phyloP scores from a whole-genome alignment of 2,113 vertebrate genomes.

The Hylia prasina region DNA sequence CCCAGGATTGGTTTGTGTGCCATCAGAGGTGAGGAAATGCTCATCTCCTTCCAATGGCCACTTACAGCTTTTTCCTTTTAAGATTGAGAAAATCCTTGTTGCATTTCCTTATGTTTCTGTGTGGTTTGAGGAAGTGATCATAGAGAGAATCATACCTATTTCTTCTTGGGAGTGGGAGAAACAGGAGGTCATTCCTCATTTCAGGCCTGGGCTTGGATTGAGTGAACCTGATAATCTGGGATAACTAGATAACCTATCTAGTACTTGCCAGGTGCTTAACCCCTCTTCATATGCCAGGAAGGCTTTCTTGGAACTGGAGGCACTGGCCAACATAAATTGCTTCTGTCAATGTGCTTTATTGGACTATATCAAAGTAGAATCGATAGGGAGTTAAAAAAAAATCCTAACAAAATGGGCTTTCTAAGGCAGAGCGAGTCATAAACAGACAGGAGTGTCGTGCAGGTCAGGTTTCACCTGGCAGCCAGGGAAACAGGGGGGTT shows the following conservation, averaged over 20 bases:
- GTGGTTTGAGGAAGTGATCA: neutral
- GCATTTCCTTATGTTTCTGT: neutral
- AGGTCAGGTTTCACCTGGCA: constrained; percentile 21
- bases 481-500: neutral
- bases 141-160: neutral
- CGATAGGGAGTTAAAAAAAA: neutral
- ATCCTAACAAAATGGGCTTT: neutral
- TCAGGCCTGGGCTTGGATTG: neutral
- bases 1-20: neutral
- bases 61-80: neutral
- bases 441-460: neutral
- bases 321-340: neutral
- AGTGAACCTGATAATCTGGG: neutral
- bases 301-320: neutral
- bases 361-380: constrained; percentile 25
- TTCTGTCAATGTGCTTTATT: constrained; percentile 28
- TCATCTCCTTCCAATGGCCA: neutral
- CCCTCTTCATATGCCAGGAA: neutral
- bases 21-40: neutral
- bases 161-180: neutral
- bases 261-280: neutral
- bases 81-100: neutral
- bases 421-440: neutral
- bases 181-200: neutral
- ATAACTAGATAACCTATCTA: neutral